Evolutionary conservation across 1,140 invertebrate species (phyloP), one percentile per base, ranked within the genome.

Genomic region (Ditylenchus dipsaci): DNA sequence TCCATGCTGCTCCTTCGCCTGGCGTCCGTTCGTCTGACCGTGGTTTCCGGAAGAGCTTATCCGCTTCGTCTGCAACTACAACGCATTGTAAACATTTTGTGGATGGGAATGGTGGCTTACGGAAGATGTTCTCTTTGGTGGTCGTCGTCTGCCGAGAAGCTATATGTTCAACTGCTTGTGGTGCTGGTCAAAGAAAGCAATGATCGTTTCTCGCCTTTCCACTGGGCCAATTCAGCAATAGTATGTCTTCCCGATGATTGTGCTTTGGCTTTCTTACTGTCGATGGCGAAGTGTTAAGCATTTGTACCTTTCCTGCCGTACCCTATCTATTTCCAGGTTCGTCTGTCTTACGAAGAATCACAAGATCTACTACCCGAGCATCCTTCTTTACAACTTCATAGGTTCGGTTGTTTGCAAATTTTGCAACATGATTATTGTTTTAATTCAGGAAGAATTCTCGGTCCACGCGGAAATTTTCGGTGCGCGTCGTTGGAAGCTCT

Each of bases 401-500:
- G 33, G 63, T 42, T 38, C 3, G 11, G 33, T 38, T 11, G 3
- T 38, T 5, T 38, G 3, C 33, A 38, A 5, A 38, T 3, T 38
- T 38, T 38, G 3, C 33, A 38, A 38, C n/a, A n/a, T n/a, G n/a
- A n/a, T n/a, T n/a, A n/a, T n/a, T n/a, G n/a, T n/a, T n/a, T 38
- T 38, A 38, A 38, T 38, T 38, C 33, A 38, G 33, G 33, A 5
- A 89, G 95, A 86, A 97, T 98, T 87, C 87, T 98, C 80, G 95
- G 95, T 57, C 95, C 95, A 68, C 87, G 94, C 76, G 95, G 95
- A 73, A 97, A 97, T n/a, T n/a, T 92, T 97, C 95, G 66, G 94
- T 95, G 23, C 97, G 23, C 97, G 97, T 86, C 93, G 97, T 86
- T 98, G 82, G 95, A 97, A 87, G 91, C 95, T 86, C 93, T 95